These are phyloP conservation scores for Morus bassanus DNA, from an alignment of 2,797 vertebrate species.

Conservation along the genomic window DNA sequence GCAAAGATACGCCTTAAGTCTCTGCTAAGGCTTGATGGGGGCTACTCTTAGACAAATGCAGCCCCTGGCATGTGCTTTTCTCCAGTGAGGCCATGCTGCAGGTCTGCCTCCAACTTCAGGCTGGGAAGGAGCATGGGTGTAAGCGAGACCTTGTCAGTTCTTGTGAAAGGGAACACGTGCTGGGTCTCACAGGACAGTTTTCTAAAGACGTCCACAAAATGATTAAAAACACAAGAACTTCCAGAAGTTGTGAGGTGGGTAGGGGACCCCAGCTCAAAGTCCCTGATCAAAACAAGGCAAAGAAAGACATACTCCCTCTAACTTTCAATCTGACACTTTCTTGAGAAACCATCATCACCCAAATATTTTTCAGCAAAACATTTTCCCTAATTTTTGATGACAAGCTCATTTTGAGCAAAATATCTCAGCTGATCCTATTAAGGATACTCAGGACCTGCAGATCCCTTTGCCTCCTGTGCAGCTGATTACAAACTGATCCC, in stretches of 20 bases:
- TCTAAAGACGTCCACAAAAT: not conserved
- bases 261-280: not conserved
- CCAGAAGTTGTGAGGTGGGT: not conserved
- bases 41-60: not conserved
- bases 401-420: not conserved
- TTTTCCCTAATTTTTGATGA: not conserved
- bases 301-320: not conserved
- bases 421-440: not conserved
- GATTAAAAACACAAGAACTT: not conserved
- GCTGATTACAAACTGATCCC: not conserved
- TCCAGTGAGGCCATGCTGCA: not conserved
- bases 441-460: not conserved
- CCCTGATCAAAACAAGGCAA: not conserved
- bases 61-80: not conserved
- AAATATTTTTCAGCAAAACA: not conserved
- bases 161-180: rapidly evolving
- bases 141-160: not conserved
- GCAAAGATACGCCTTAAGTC: not conserved
- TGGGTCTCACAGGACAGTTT: not conserved
- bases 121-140: not conserved
- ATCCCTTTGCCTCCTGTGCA: not conserved
- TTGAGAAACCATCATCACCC: not conserved
- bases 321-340: not conserved
- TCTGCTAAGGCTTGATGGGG: not conserved
- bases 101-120: not conserved